These are phyloP conservation scores for Patella caerulea DNA, from an alignment of 2,888 invertebrate genomes.

Conservation along the genomic window DNA sequence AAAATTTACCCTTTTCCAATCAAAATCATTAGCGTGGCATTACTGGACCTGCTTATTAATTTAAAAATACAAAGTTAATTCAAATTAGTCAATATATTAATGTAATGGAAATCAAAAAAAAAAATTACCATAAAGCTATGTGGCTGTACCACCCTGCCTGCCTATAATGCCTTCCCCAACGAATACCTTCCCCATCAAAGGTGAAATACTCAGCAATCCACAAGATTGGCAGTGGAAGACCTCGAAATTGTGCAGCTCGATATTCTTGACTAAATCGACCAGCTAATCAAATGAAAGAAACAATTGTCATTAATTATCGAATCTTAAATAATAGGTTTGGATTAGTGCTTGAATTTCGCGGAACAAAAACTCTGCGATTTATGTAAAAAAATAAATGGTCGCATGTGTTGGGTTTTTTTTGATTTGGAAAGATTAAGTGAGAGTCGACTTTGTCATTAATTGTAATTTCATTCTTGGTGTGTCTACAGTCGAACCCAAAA, in stretches of 20 bases:
- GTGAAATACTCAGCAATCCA: slow-evolving; percentile 78
- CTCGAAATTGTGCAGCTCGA: slow-evolving; percentile 75
- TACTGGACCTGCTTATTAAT: not conserved
- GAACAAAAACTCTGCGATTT: too few relatives aligned
- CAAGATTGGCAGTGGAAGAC: slow-evolving; percentile 76
- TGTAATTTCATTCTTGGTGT: too few relatives aligned
- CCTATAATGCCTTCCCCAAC: slow-evolving; percentile 76
- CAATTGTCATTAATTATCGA: too few relatives aligned
- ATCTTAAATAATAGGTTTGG: too few relatives aligned
- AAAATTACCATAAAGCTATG: slow-evolving; percentile 75
- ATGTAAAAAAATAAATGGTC: too few relatives aligned
- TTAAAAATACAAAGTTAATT: not conserved
- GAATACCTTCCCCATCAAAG: slow-evolving; percentile 76
- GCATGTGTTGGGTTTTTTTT: too few relatives aligned
- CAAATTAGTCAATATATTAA: not conserved
- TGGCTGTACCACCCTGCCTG: slow-evolving; percentile 77
- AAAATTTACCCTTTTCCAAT: not conserved
- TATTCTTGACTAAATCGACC: slow-evolving; percentile 75
- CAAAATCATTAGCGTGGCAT: not conserved
- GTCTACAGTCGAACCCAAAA: too few relatives aligned
- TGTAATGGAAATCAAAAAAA: not conserved
- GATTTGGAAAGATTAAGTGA: too few relatives aligned
- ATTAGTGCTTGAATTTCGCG: too few relatives aligned
- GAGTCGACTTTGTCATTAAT: too few relatives aligned
- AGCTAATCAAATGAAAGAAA: slow-evolving; percentile 66